Conservation (phyloP, 2,113 vertebrate genomes). For the Carettochelys insculpta region DNA sequence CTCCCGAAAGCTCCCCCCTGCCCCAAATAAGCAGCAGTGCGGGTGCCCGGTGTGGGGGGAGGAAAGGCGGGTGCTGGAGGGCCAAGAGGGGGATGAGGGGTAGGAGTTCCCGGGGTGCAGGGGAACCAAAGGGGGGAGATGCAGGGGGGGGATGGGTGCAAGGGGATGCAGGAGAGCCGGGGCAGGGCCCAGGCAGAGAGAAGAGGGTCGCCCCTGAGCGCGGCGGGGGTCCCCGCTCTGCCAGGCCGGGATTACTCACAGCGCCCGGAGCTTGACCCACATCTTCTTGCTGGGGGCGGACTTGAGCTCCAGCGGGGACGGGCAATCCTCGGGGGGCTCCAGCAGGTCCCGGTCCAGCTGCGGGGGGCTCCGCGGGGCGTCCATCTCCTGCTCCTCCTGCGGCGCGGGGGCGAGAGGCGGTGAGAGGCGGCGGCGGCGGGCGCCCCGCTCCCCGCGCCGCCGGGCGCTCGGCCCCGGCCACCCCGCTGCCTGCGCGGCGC, state of each 20-base stretch:
- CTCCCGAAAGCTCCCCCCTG: neutral
- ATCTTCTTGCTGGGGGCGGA: conserved; percentile 78
- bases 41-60: neutral
- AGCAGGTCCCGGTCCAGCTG: conserved; percentile 61
- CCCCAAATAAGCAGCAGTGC: neutral
- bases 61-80: neutral
- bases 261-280: conserved; percentile 80
- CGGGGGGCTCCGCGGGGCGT: conserved; percentile 55
- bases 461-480: neutral
- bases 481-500: neutral
- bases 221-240: neutral
- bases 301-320: conserved; percentile 75
- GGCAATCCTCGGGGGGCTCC: conserved; percentile 68
- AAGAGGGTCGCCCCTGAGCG: neutral
- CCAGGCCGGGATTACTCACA: conserved; percentile 69
- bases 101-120: neutral
- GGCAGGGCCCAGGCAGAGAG: neutral
- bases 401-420: conserved; percentile 14
- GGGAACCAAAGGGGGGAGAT: neutral
- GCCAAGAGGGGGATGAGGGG: neutral
- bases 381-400: conserved; percentile 39
- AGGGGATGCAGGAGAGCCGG: neutral
- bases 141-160: neutral
- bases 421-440: neutral
- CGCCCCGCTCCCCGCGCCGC: neutral